Evolutionary conservation across 2,888 invertebrate species (phyloP).

Genomic region (Phlogophora meticulosa): DNA sequence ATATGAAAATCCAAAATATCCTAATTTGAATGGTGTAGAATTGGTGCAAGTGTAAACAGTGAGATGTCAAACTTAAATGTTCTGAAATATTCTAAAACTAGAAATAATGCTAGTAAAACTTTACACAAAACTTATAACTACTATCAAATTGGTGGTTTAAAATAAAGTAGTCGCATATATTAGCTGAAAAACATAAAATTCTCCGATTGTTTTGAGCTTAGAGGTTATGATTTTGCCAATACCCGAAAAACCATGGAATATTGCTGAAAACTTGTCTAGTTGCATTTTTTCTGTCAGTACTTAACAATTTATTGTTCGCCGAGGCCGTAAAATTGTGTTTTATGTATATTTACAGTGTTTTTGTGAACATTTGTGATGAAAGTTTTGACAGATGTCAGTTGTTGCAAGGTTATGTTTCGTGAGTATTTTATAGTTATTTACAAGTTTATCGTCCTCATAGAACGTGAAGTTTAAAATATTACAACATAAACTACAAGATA

Average conservation of each 20-base stretch:
- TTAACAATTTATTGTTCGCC: slow-evolving; percentile 64
- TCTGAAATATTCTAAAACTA: slow-evolving; percentile 15
- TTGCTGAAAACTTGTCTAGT: slow-evolving; percentile 80
- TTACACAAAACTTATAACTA: background rate
- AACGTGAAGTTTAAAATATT: slow-evolving; percentile 6
- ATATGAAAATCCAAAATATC: background rate
- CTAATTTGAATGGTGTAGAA: slow-evolving; percentile 26
- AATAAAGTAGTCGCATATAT: slow-evolving; percentile 18
- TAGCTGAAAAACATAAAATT: slow-evolving; percentile 37
- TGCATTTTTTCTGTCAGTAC: slow-evolving; percentile 72
- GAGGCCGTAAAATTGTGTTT: slow-evolving; percentile 71
- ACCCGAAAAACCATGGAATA: slow-evolving; percentile 81
- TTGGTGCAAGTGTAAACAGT: slow-evolving; percentile 57
- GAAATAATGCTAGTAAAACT: slow-evolving; percentile 1
- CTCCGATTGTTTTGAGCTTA: slow-evolving; percentile 61
- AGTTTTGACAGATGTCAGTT: slow-evolving; percentile 89
- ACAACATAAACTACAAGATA: slow-evolving; percentile 22
- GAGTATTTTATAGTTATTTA: slow-evolving; percentile 71
- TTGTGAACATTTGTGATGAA: slow-evolving; percentile 88
- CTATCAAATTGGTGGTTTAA: slow-evolving; percentile 1
- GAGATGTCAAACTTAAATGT: slow-evolving; percentile 38
- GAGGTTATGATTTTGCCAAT: slow-evolving; percentile 82
- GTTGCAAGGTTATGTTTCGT: slow-evolving; percentile 75
- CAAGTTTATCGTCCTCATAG: slow-evolving; percentile 13
- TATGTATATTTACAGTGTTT: slow-evolving; percentile 76